A percentile compares a stretch with the other conserved stretches of the same genome.
phyloP scores from a whole-genome alignment of 2,888 invertebrate genomes.

The Patella pellucida region DNA sequence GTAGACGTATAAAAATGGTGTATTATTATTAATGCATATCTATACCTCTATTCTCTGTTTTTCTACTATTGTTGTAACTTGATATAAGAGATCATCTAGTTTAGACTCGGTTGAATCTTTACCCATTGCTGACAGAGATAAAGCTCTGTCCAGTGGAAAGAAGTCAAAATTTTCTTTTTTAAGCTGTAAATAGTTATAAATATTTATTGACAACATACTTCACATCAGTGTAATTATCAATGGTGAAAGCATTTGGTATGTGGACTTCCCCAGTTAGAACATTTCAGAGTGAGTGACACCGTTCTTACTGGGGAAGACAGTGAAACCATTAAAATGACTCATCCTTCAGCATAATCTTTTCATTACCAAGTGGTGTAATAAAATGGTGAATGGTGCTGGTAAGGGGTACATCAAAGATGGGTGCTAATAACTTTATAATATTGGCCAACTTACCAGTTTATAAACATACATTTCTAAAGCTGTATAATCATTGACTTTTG shows the following conservation, averaged over 20 bases:
- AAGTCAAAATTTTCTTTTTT: slow-evolving; percentile 68
- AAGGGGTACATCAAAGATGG: no score
- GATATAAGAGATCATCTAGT: slow-evolving; percentile 67
- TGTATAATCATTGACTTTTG: slow-evolving; percentile 70
- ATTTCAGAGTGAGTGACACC: no score
- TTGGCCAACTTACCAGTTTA: slow-evolving; percentile 59
- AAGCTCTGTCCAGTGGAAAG: slow-evolving; percentile 69
- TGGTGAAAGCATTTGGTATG: no score
- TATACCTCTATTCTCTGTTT: slow-evolving; percentile 68
- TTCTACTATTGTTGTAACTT: slow-evolving; percentile 67
- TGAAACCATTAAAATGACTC: no score
- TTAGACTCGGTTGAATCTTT: slow-evolving; percentile 70
- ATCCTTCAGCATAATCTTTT: no score
- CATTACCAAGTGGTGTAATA: no score
- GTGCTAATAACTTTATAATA: no score
- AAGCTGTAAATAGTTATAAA: slow-evolving; percentile 44
- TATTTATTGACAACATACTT: neutral
- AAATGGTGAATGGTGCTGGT: no score
- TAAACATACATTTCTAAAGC: slow-evolving; percentile 69
- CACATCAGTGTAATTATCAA: neutral
- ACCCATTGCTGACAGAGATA: slow-evolving; percentile 70
- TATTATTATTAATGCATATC: no score
- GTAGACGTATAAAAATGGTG: no score
- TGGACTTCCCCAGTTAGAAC: no score
- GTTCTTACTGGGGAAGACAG: no score